Evolutionary conservation across 2,113 vertebrate species (phyloP).

Genomic region (Acrocephalus kingi): DNA sequence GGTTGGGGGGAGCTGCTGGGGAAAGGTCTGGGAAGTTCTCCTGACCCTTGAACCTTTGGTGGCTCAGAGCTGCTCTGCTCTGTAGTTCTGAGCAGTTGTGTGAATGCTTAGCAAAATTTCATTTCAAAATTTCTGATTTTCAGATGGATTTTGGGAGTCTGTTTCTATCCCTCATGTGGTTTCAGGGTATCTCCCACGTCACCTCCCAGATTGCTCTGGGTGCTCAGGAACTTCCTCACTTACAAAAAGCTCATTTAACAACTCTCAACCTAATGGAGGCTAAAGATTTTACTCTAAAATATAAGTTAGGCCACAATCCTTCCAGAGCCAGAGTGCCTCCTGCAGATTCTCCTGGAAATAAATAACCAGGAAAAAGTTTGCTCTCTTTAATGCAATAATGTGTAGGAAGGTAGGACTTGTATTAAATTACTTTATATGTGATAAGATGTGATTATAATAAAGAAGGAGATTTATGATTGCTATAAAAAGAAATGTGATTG

Average conservation of each 20-base stretch:
- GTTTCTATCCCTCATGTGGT: neutral
- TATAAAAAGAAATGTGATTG: constrained; percentile 51
- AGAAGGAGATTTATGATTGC: constrained; percentile 37
- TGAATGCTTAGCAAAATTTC: neutral
- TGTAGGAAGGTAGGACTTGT: constrained; percentile 49
- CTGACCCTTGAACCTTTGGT: neutral
- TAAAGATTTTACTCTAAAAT: neutral
- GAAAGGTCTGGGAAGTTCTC: neutral
- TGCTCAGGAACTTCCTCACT: neutral
- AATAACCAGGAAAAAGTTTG: constrained; percentile 28
- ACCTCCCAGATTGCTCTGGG: neutral
- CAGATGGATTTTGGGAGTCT: neutral
- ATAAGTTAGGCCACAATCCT: neutral
- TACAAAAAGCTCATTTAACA: neutral
- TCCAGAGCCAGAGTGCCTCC: constrained; percentile 20
- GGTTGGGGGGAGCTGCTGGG: neutral
- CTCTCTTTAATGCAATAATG: constrained; percentile 30
- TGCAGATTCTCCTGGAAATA: constrained; percentile 26
- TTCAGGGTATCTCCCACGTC: too few relatives aligned
- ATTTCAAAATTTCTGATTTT: neutral
- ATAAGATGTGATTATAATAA: constrained; percentile 42
- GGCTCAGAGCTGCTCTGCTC: neutral
- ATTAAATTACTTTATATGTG: constrained; percentile 47
- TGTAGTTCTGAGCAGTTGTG: neutral
- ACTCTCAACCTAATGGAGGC: neutral